Conservation (phyloP, 1,140 invertebrate species). For the Drosophila lini region DNA sequence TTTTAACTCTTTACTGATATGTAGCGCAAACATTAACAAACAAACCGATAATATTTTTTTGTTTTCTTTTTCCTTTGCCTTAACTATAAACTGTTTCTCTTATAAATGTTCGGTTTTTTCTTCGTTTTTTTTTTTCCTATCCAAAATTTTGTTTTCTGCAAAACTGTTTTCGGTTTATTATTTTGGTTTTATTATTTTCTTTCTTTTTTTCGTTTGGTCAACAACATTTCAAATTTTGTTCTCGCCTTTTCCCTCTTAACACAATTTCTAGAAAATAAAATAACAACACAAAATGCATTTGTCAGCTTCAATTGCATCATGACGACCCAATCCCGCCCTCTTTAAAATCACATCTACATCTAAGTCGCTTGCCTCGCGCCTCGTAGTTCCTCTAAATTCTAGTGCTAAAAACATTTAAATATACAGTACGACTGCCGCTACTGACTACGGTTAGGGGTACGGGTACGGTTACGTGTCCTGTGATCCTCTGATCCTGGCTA, state of each 20-base stretch:
- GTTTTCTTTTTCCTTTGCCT: conserved; percentile 40
- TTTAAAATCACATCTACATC: conserved; percentile 81
- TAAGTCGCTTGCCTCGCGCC: conserved; percentile 60
- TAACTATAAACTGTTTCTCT: conserved; percentile 53
- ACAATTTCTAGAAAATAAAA: conserved; percentile 61
- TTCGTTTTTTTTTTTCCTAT: conserved; percentile 54
- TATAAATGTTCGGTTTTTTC: conserved; percentile 52
- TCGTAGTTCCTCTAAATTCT: conserved; percentile 70
- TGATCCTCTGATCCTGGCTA: conserved; percentile 5
- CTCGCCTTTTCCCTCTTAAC: conserved; percentile 34
- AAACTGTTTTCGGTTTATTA: conserved; percentile 30
- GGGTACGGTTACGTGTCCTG: conserved; percentile 9
- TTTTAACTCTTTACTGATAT: conserved; percentile 84
- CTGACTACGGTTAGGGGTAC: conserved; percentile 33
- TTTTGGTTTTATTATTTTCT: conserved; percentile 29
- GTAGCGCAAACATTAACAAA: conserved; percentile 84
- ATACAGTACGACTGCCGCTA: conserved; percentile 66
- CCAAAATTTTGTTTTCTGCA: conserved; percentile 62
- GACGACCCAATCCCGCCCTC: conserved; percentile 42
- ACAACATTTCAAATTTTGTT: conserved; percentile 72
- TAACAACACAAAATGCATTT: conserved; percentile 77
- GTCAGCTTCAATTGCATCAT: conserved; percentile 45
- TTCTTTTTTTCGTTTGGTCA: conserved; percentile 67
- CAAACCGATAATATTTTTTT: conserved; percentile 82
- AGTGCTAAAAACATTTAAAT: conserved; percentile 82